These are phyloP conservation scores for Helicolenus hilgendorfi DNA, from an alignment of 2,797 vertebrate species.

Conservation along the genomic window DNA sequence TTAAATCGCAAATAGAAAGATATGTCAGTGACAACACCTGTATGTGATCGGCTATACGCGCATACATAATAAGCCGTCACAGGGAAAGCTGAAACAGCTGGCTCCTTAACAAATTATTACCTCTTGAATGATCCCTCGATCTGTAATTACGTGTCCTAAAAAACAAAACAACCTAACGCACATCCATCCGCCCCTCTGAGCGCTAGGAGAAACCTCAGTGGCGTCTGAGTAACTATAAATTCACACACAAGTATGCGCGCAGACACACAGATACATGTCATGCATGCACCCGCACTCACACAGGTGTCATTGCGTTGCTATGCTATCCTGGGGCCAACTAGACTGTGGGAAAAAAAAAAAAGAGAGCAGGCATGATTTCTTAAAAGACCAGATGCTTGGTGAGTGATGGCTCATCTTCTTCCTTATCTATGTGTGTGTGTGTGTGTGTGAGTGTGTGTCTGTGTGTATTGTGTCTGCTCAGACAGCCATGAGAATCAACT, in stretches of 20 bases:
- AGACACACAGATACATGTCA: constrained; percentile 65
- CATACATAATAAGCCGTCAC: neutral
- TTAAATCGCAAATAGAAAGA: neutral
- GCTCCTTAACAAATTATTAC: constrained; percentile 14
- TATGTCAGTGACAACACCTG: neutral
- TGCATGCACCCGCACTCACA: constrained; percentile 43
- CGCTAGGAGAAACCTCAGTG: neutral
- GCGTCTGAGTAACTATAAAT: constrained; percentile 26
- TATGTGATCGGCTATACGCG: neutral
- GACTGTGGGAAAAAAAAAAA: constrained; percentile 79
- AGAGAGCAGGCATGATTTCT: constrained; percentile 60
- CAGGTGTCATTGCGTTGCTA: constrained; percentile 77
- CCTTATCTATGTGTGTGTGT: constrained; percentile 52
- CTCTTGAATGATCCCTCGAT: constrained; percentile 1
- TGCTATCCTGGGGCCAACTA: constrained; percentile 75
- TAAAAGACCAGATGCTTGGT: constrained; percentile 55
- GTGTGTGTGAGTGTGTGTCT: neutral
- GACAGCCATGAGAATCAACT: constrained; percentile 40
- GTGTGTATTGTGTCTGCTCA: constrained; percentile 59
- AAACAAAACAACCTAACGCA: neutral
- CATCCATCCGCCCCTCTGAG: neutral
- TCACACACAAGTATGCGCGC: constrained; percentile 15
- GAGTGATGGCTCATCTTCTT: constrained; percentile 74
- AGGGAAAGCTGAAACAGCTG: neutral
- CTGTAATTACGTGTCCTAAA: constrained; percentile 38